Conservation (phyloP, 2,888 invertebrate genomes). For the Diplolepis rosae region DNA sequence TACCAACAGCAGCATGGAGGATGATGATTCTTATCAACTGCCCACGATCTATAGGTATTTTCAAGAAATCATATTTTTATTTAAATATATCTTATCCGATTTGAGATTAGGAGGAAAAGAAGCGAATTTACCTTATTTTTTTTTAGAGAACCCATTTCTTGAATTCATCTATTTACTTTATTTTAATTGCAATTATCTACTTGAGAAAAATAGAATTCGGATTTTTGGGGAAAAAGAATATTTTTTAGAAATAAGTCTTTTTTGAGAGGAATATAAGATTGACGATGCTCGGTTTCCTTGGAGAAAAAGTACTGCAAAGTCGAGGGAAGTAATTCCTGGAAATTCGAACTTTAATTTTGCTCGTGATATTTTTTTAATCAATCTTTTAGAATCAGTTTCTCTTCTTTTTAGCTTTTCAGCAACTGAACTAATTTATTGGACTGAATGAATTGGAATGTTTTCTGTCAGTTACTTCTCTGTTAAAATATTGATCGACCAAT, state of each 20-base stretch:
- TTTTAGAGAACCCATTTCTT: too few species aligned
- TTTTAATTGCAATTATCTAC: too few species aligned
- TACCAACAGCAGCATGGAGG: conserved; percentile 88
- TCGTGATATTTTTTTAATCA: background rate
- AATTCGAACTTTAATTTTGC: background rate
- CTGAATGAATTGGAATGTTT: too few species aligned
- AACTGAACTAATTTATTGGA: too few species aligned
- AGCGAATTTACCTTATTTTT: too few species aligned
- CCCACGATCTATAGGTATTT: conserved; percentile 90
- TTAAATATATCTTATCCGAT: too few species aligned
- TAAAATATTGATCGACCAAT: too few species aligned
- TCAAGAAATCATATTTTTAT: background rate
- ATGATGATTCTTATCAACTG: conserved; percentile 86
- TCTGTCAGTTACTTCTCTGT: too few species aligned
- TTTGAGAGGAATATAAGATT: background rate
- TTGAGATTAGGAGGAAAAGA: too few species aligned
- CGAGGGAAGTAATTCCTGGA: background rate
- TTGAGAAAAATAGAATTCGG: too few species aligned
- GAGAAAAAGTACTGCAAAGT: background rate
- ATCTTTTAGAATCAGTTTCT: background rate
- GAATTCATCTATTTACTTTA: too few species aligned
- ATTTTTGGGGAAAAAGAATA: background rate
- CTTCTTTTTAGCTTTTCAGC: background rate
- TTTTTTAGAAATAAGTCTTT: background rate
- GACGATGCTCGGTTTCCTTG: background rate